Conservation (phyloP, 2,888 invertebrate genomes). For the Athetis lepigone region DNA sequence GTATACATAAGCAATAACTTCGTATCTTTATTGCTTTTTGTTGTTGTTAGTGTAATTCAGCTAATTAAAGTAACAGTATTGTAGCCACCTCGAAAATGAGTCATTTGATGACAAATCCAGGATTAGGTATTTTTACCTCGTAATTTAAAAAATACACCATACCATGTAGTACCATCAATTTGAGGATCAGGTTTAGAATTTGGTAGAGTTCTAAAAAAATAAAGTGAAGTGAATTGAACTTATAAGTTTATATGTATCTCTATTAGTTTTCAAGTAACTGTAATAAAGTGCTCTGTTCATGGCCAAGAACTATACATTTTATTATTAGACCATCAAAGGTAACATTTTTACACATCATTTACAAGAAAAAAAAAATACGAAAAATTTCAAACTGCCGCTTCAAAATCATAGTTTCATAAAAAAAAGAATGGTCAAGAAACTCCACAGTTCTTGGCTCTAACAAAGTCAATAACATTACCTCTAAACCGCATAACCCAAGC, state of each 20-base stretch:
- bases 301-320: no score
- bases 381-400: no score
- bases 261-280: no score
- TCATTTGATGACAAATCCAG: neutral
- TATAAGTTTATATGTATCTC: no score
- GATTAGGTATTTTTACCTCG: conserved; percentile 5
- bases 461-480: conserved; percentile 1
- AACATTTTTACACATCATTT: no score
- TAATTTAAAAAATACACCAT: neutral
- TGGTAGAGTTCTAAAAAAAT: no score
- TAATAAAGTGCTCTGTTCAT: no score
- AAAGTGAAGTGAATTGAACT: no score
- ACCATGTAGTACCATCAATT: neutral
- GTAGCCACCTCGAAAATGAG: conserved; percentile 27
- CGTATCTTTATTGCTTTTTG: conserved; percentile 40
- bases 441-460: neutral
- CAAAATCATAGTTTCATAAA: no score
- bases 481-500: neutral
- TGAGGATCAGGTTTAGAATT: neutral
- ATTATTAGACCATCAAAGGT: no score
- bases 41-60: conserved; percentile 13
- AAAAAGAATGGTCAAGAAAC: no score
- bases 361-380: no score
- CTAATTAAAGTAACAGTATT: conserved; percentile 22
- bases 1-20: conserved; percentile 25